These are phyloP conservation scores for Halcyon malimbica DNA, from an alignment of 2,113 vertebrate genomes.

Conservation along the genomic window DNA sequence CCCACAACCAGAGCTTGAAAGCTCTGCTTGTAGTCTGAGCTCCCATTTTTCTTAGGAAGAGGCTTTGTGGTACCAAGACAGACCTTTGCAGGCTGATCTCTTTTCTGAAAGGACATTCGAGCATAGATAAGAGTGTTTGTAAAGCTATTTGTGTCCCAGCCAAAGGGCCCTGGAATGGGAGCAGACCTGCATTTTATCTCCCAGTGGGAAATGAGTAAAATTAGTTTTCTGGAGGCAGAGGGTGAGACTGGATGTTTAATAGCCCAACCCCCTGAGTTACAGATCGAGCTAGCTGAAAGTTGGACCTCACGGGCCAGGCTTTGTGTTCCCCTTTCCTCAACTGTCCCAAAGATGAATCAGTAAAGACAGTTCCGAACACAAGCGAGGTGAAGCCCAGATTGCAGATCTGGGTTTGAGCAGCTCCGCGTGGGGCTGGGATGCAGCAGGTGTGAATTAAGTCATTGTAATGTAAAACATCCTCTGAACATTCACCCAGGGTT, in stretches of 20 bases:
- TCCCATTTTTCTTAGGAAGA: not conserved
- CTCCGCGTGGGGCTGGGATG: not conserved
- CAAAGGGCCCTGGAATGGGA: constrained; percentile 13
- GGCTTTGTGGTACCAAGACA: not conserved
- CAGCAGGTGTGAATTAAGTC: not conserved
- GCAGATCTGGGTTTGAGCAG: not conserved
- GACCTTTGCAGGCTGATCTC: not conserved
- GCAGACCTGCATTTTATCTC: constrained; percentile 56
- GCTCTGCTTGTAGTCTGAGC: not conserved
- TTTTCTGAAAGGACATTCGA: constrained; percentile 11
- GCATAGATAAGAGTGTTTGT: constrained; percentile 35
- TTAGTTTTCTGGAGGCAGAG: constrained; percentile 44
- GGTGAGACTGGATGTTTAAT: constrained; percentile 5
- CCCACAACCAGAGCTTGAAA: not conserved
- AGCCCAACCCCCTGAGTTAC: not conserved
- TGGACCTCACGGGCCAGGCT: not conserved
- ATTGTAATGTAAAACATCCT: not conserved
- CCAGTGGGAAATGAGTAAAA: constrained; percentile 54
- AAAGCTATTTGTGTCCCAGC: constrained; percentile 51
- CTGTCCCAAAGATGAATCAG: not conserved
- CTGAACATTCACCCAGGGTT: not conserved
- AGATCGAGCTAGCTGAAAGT: not conserved
- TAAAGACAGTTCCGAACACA: not conserved
- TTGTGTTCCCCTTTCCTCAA: not conserved
- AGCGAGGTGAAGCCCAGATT: not conserved